phyloP scores from a whole-genome alignment of 2,888 invertebrate species.

The Orthonychiurus folsomi region DNA sequence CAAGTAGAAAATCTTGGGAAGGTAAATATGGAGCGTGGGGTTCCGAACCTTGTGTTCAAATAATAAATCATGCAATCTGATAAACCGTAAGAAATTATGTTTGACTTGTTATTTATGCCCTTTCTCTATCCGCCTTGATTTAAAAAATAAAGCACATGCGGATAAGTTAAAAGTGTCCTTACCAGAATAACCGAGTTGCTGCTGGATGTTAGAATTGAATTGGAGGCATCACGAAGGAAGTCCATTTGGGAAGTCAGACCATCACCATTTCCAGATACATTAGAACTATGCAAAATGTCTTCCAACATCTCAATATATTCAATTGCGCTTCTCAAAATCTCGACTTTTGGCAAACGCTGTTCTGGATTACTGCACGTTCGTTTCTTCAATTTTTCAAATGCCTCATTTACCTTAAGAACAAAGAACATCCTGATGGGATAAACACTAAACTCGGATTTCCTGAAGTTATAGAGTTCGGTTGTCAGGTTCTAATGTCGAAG shows the following conservation, averaged over 20 bases:
- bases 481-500: too few species aligned
- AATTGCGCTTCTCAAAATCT: slow-evolving; percentile 93
- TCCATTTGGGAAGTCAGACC: slow-evolving; percentile 28
- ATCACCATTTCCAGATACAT: slow-evolving; percentile 1
- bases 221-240: slow-evolving; percentile 29
- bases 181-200: slow-evolving; percentile 34
- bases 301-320: slow-evolving; percentile 92
- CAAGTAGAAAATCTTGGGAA: not conserved
- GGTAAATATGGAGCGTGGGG: not conserved
- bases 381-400: slow-evolving; percentile 87
- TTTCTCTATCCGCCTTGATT: not conserved
- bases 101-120: not conserved
- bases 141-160: not conserved
- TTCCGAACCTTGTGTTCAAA: not conserved
- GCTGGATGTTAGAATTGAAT: slow-evolving; percentile 27
- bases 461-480: too few species aligned
- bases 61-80: not conserved
- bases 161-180: slow-evolving; percentile 12
- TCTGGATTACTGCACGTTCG: slow-evolving; percentile 91
- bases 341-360: slow-evolving; percentile 92
- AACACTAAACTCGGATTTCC: too few species aligned
- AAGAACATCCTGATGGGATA: too few species aligned
- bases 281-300: slow-evolving; percentile 60
- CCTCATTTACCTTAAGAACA: slow-evolving; percentile 81
- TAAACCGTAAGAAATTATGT: not conserved